Evolutionary conservation across 2,888 invertebrate genomes (phyloP).

Genomic region (Euplagia quadripunctaria): DNA sequence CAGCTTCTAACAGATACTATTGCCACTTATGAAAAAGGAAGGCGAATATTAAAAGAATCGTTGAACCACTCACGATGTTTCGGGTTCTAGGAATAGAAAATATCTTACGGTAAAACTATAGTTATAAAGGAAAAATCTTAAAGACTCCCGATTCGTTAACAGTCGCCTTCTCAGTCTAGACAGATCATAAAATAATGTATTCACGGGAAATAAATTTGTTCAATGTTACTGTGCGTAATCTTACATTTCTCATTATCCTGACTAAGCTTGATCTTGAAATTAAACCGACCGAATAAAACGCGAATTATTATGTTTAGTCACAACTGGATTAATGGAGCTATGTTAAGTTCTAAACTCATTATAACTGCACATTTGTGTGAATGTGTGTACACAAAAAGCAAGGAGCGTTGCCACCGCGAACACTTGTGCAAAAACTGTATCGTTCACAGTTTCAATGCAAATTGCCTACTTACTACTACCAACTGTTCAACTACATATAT

Average conservation of each 20-base stretch:
- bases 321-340: conserved; percentile 30
- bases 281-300: conserved; percentile 53
- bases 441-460: conserved; percentile 41
- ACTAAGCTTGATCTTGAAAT: conserved; percentile 28
- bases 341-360: conserved; percentile 36
- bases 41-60: no score
- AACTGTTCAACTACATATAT: conserved; percentile 23
- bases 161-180: not conserved
- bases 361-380: conserved; percentile 38
- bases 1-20: no score
- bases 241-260: conserved; percentile 16
- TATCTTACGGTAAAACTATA: not conserved
- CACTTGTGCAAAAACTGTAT: conserved; percentile 46
- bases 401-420: conserved; percentile 28
- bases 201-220: conserved; percentile 3
- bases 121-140: not conserved
- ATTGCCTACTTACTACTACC: conserved; percentile 38
- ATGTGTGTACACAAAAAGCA: conserved; percentile 34
- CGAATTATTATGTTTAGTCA: conserved; percentile 37
- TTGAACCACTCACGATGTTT: not conserved
- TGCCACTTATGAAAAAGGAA: no score
- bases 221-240: not conserved
- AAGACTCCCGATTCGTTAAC: not conserved
- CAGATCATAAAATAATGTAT: conserved; percentile 3
- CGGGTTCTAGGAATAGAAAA: not conserved